Evolutionary conservation across 2,888 invertebrate species (phyloP), one percentile per base, ranked within the genome.

Genomic region (Microctonus hyperodae): DNA sequence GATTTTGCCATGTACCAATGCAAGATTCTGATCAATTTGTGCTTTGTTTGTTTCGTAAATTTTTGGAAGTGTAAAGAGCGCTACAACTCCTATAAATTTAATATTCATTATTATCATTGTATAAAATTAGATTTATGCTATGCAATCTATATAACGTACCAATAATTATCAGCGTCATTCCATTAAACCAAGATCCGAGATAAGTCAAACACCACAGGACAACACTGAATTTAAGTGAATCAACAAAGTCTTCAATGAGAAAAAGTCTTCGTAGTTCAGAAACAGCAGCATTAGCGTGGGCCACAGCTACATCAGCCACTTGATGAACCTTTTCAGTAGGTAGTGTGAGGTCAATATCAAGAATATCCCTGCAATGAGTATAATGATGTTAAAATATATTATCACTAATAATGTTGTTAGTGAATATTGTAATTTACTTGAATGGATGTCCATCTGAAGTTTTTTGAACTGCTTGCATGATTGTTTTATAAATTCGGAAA

Each of bases 161-260:
- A 83, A 98, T 90, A 83, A 98, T 97, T 83, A 98, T 91, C 79
- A 99, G 91, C 77, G 98, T 97, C 92, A 98, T 95, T 86, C 98
- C 98, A 86, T 98, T 98, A 89, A 99, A 98, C 95, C 97, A 98
- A 80, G 97, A 92, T 81, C 98, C 98, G 81, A 98, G 89, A 86
- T 98, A 98, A 70, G 98, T 98, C 86, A 98, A 90, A 81, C 94
- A 92, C 97, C 97, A 98, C 84, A 98, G 89, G 80, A 96, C 88
- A 76, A 96, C 91, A 77, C 93, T 96, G 86, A 98, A 98, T 89
- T 98, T 95, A 81, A 95, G 89, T 74, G 95, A 95, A 86, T 98
- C 98, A 78, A 98, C 92, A 80, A 98, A 88, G 87, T 98, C 97
- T 85, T 98, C 98, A 78, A 98, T 96, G 79, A 98, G 90, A 88